Base-by-base conservation (phyloP, 2,888 invertebrate species). In the Embidobia sp. region DNA sequence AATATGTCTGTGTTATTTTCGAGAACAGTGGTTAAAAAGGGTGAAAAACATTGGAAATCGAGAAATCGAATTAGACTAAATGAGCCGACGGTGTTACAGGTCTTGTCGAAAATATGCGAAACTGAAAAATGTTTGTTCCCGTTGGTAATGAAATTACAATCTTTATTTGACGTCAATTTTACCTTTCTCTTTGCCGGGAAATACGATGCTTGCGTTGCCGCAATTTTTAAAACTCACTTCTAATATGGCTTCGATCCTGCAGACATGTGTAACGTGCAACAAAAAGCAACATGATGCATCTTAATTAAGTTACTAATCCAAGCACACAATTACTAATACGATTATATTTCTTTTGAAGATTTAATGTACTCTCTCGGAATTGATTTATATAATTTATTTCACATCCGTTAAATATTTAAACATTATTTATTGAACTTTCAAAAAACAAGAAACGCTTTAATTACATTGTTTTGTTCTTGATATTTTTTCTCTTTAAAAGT, bases 151-250 rank as follows among this genome's bases (percentile, higher is more conserved):
- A 53, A 72, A 72, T 63, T 37, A 63, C 22, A 61, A 63, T 63
- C 46, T 53, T 42, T 53, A 53, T 53, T 63, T 53, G 4, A 44
- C 27, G 35, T 16, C 15, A n/a, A 27, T 51, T 35, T 59, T 53
- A 26, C 26, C 35, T 46, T 44, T 70, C 51, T 55, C 18, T 27
- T 35, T 16, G 15, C 16, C 1, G 46, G 18, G 53, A 53, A 46
- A 72, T 18, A 63, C 16, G 53, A 53, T 53, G 27, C 51, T 16
- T 8, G 11, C 27, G 29, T 57, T 59, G 57, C 42, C 64, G 37
- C 57, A 66, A 74, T 74, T 74, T 66, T 74, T 74, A 46, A 66
- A 51, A 57, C 59, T 59, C 55, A 37, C 46, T 51, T 74, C 51
- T 46, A 66, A 74, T 74, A 74, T 66, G 73, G 64, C 64, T 73